These are phyloP conservation scores for Acridotheres tristis DNA, from an alignment of 2,797 vertebrate genomes.

Conservation along the genomic window DNA sequence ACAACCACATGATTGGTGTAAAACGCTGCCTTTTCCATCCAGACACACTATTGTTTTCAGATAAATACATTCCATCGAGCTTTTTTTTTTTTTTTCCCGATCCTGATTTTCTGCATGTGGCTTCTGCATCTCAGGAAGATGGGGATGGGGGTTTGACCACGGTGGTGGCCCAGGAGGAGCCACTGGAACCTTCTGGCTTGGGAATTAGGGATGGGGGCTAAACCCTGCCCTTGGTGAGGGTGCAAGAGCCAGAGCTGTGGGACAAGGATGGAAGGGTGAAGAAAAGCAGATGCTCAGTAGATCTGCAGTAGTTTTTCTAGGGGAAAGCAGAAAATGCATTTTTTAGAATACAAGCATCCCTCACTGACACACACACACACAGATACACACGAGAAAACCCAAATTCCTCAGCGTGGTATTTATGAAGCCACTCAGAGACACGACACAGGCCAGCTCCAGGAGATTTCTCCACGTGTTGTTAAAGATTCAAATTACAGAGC, in stretches of 20 bases:
- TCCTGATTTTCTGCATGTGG: not conserved
- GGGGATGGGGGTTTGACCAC: not conserved
- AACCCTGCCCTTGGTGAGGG: not conserved
- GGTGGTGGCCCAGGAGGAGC: not conserved
- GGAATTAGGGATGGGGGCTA: not conserved
- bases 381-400: not conserved
- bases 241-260: not conserved
- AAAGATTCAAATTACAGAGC: slow-evolving; percentile 52
- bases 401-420: slow-evolving; percentile 32
- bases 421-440: slow-evolving; percentile 8
- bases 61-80: slow-evolving; percentile 34
- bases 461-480: slow-evolving; percentile 19
- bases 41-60: slow-evolving; percentile 40
- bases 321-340: not conserved
- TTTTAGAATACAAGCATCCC: not conserved
- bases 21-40: slow-evolving; percentile 45
- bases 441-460: slow-evolving; percentile 11
- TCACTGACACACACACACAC: not conserved
- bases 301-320: not conserved
- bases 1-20: slow-evolving; percentile 51
- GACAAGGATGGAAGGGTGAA: not conserved
- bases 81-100: not conserved
- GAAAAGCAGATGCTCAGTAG: not conserved
- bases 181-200: rapidly evolving
- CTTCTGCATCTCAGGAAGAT: not conserved